Evolutionary conservation across 2,888 invertebrate species (phyloP).

Genomic region (Ochlodes sylvanus): DNA sequence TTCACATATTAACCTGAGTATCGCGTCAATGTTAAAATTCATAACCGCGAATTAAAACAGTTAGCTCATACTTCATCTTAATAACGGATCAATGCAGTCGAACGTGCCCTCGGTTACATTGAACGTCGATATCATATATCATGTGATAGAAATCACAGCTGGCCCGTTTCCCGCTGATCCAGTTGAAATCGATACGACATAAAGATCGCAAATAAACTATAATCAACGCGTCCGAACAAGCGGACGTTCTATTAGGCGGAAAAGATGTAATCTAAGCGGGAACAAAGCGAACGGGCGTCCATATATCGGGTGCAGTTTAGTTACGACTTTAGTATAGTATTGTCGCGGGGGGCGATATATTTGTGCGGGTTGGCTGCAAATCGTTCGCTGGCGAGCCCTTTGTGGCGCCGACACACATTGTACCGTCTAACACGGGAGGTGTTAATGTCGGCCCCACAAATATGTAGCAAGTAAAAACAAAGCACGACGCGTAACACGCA

Average conservation of each 20-base stretch:
- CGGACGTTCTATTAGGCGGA: slow-evolving; percentile 49
- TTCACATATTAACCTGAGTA: no score
- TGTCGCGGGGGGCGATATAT: slow-evolving; percentile 51
- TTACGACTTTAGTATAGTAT: slow-evolving; percentile 51
- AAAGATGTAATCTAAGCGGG: slow-evolving; percentile 52
- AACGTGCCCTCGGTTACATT: background rate
- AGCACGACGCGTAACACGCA: slow-evolving; percentile 49
- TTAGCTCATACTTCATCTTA: slow-evolving; percentile 6
- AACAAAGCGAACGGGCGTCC: slow-evolving; percentile 51
- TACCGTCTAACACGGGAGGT: slow-evolving; percentile 52
- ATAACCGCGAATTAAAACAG: background rate
- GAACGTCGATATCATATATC: slow-evolving; percentile 19
- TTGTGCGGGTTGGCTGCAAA: slow-evolving; percentile 50
- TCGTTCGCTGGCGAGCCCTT: slow-evolving; percentile 50
- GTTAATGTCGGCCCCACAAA: slow-evolving; percentile 55
- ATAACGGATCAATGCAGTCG: background rate
- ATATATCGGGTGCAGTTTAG: slow-evolving; percentile 48
- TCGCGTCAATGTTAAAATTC: background rate
- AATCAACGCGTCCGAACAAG: slow-evolving; percentile 35
- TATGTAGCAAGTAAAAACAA: slow-evolving; percentile 55
- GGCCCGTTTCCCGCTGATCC: slow-evolving; percentile 24
- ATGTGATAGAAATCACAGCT: slow-evolving; percentile 31
- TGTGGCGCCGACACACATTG: slow-evolving; percentile 54
- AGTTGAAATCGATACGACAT: slow-evolving; percentile 33
- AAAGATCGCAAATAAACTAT: slow-evolving; percentile 38